These are phyloP conservation scores for Otis tarda DNA, from an alignment of 2,113 vertebrate species.

Conservation along the genomic window DNA sequence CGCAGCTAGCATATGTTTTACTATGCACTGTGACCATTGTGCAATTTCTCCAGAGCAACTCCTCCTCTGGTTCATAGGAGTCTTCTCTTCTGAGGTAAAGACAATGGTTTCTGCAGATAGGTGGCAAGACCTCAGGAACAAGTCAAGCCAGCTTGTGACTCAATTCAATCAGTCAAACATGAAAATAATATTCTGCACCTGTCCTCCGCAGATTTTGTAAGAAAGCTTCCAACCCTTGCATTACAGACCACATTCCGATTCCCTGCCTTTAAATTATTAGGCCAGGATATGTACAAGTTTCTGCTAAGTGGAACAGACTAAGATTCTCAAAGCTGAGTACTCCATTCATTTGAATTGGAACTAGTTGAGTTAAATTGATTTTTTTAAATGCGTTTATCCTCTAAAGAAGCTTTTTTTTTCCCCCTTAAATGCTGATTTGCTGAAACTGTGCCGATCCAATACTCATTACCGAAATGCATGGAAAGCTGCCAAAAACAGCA, in stretches of 20 bases:
- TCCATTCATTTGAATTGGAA: conserved; percentile 33
- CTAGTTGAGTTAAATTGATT: conserved; percentile 56
- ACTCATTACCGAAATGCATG: conserved; percentile 55
- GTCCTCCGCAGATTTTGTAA: not conserved
- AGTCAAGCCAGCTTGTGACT: not conserved
- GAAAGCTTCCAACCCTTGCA: not conserved
- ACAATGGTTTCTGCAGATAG: not conserved
- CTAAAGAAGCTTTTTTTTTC: not conserved
- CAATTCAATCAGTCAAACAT: not conserved
- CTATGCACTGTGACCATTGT: not conserved
- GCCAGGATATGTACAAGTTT: not conserved
- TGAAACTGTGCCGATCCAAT: conserved; percentile 58
- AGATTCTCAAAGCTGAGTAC: not conserved
- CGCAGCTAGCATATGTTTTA: not conserved
- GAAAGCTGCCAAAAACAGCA: conserved; percentile 54
- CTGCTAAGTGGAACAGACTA: not conserved
- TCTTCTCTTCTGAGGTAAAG: not conserved
- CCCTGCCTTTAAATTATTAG: not conserved
- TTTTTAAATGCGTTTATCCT: conserved; percentile 47
- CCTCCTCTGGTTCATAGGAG: not conserved
- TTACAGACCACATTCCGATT: not conserved
- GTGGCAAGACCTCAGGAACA: not conserved
- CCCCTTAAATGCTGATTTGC: conserved; percentile 45
- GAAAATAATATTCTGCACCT: not conserved
- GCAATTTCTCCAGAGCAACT: not conserved